Evolutionary conservation across 2,113 vertebrate genomes (phyloP).

Genomic region (Aythya baeri): DNA sequence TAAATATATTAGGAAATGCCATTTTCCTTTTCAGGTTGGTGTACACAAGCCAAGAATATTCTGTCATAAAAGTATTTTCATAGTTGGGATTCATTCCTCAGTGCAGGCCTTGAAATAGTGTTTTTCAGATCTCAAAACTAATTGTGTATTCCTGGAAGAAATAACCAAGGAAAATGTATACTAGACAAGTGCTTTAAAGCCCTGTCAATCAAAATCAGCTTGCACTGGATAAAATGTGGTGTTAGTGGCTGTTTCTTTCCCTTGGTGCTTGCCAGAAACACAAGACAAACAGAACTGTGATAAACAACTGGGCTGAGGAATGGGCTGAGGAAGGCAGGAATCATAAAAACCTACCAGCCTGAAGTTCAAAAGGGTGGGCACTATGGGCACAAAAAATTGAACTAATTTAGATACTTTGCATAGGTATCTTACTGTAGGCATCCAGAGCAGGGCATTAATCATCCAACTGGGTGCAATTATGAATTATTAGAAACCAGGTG

Average conservation of each 20-base stretch:
- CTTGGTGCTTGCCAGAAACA: neutral
- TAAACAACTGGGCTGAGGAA: neutral
- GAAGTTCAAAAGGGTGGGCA: neutral
- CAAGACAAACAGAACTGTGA: neutral
- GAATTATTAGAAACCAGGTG: neutral
- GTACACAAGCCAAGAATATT: neutral
- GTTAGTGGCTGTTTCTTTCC: neutral
- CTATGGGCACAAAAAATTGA: neutral
- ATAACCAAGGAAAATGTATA: neutral
- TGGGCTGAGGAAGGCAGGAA: neutral
- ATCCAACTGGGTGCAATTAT: neutral
- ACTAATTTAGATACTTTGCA: neutral
- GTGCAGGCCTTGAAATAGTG: neutral
- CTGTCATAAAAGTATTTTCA: neutral
- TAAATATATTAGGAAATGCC: neutral
- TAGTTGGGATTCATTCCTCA: neutral
- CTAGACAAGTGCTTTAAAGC: neutral
- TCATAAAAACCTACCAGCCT: neutral
- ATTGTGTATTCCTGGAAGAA: constrained; percentile 15
- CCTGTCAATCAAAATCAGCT: constrained; percentile 24
- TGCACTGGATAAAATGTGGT: neutral
- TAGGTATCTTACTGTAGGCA: neutral
- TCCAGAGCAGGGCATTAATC: neutral
- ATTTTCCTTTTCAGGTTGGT: neutral
- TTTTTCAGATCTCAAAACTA: neutral